Percentiles rank a stretch among this genome's conserved stretches.
Conservation (phyloP, 1,140 invertebrate genomes). For the Thaumatotibia leucotreta region DNA sequence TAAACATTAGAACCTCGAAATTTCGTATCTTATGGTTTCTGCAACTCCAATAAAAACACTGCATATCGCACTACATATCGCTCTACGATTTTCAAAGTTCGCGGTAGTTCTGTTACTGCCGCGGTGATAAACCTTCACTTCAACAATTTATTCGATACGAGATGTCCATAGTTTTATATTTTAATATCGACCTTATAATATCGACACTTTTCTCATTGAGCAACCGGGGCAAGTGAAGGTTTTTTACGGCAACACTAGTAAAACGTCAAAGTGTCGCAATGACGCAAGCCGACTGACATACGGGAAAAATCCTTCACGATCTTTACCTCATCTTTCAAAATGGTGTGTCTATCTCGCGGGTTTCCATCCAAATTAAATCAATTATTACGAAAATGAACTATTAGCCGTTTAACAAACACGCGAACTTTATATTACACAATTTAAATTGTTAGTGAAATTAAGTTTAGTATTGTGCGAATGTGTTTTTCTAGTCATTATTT, state of each 20-base stretch:
- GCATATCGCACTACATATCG: too few relatives aligned
- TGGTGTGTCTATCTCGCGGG: constrained; percentile 68
- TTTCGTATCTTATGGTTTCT: too few relatives aligned
- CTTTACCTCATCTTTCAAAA: constrained; percentile 69
- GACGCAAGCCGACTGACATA: constrained; percentile 51
- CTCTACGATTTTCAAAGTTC: too few relatives aligned
- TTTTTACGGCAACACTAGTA: constrained; percentile 7
- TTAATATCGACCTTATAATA: too few relatives aligned
- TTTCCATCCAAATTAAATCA: constrained; percentile 62
- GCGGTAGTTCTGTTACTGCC: too few relatives aligned
- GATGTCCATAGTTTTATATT: background rate
- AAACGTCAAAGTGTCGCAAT: constrained; percentile 57
- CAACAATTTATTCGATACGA: too few relatives aligned
- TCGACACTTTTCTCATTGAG: background rate
- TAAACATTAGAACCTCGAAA: too few relatives aligned
- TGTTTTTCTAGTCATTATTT: constrained; percentile 21
- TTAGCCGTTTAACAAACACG: constrained; percentile 34
- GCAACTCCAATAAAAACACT: too few relatives aligned
- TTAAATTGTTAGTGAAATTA: constrained; percentile 44
- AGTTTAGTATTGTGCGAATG: constrained; percentile 22
- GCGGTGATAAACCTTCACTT: too few relatives aligned
- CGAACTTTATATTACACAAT: constrained; percentile 30
- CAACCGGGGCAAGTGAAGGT: background rate
- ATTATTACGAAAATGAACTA: constrained; percentile 55
- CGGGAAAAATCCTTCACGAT: constrained; percentile 62